A percentile compares a stretch with the other conserved stretches of the same genome.
These are phyloP conservation scores for Thelaira solivaga DNA, from an alignment of 2,888 invertebrate genomes.

Conservation along the genomic window DNA sequence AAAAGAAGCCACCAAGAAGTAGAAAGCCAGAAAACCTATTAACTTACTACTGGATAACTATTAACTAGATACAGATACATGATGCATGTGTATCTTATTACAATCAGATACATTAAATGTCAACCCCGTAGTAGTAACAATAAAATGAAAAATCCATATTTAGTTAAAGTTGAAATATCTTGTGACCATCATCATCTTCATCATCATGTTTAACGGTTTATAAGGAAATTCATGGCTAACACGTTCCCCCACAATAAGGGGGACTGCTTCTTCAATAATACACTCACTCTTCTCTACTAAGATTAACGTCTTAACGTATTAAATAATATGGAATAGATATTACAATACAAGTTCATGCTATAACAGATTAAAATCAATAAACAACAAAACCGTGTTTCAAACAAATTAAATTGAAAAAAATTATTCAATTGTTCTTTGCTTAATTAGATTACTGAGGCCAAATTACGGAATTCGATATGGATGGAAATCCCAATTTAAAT, in stretches of 20 bases:
- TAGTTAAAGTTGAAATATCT: slow-evolving; percentile 29
- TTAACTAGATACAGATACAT: slow-evolving; percentile 19
- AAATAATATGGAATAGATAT: neutral
- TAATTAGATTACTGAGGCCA: no score
- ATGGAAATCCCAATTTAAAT: no score
- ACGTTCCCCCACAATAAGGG: neutral
- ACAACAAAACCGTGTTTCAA: no score
- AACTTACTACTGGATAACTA: slow-evolving; percentile 15
- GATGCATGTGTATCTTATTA: slow-evolving; percentile 50
- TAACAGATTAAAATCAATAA: no score
- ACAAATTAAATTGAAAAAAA: no score
- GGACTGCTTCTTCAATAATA: neutral
- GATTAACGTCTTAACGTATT: neutral
- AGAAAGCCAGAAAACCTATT: neutral
- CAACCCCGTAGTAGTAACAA: slow-evolving; percentile 27
- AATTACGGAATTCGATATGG: no score
- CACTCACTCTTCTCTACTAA: no score
- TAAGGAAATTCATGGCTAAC: slow-evolving; percentile 50
- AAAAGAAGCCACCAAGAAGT: slow-evolving; percentile 40
- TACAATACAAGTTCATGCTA: slow-evolving; percentile 12
- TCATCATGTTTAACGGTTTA: slow-evolving; percentile 55
- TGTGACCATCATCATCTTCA: no score
- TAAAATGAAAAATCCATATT: slow-evolving; percentile 30
- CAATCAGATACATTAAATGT: slow-evolving; percentile 58
- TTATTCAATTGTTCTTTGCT: no score